Conservation (phyloP, 1,140 invertebrate genomes). For the Drosophila simulans region DNA sequence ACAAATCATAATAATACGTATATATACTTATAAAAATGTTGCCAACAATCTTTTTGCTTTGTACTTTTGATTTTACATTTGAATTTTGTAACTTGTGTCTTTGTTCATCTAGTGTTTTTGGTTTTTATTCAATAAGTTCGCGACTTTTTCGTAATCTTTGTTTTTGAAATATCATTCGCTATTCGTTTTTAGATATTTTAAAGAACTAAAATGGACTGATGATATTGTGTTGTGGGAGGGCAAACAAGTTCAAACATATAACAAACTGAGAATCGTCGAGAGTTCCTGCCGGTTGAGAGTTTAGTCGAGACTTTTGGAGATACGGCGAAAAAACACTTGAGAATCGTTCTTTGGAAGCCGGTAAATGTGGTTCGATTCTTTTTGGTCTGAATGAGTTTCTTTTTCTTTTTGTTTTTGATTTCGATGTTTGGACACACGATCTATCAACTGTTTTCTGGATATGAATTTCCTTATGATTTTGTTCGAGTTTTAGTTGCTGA, state of each 20-base stretch:
- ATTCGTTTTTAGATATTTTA: slow-evolving; percentile 12
- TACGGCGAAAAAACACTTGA: slow-evolving; percentile 63
- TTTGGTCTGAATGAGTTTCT: slow-evolving; percentile 43
- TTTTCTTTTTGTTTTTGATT: slow-evolving; percentile 10
- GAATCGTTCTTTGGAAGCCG: slow-evolving; percentile 56
- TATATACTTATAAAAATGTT: slow-evolving; percentile 81
- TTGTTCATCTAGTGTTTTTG: slow-evolving; percentile 32
- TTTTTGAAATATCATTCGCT: slow-evolving; percentile 13
- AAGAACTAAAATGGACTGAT: slow-evolving; percentile 56
- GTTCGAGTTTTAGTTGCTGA: slow-evolving; percentile 64
- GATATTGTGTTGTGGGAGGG: slow-evolving; percentile 49
- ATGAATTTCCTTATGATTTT: slow-evolving; percentile 53
- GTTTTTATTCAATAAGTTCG: slow-evolving; percentile 8
- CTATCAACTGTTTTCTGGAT: slow-evolving; percentile 42
- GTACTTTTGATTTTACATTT: slow-evolving; percentile 81
- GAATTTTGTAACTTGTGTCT: slow-evolving; percentile 64
- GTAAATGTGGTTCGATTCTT: slow-evolving; percentile 54
- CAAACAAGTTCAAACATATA: slow-evolving; percentile 63
- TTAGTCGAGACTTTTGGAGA: slow-evolving; percentile 61
- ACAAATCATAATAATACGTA: slow-evolving; percentile 81
- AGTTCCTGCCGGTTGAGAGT: slow-evolving; percentile 66
- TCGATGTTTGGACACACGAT: slow-evolving; percentile 48
- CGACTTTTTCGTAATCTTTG: slow-evolving; percentile 27
- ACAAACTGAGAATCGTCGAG: slow-evolving; percentile 62
- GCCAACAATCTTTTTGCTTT: slow-evolving; percentile 82